Base-by-base conservation (phyloP, 2,113 vertebrate species). In the Forbesichthys papilliferus region DNA sequence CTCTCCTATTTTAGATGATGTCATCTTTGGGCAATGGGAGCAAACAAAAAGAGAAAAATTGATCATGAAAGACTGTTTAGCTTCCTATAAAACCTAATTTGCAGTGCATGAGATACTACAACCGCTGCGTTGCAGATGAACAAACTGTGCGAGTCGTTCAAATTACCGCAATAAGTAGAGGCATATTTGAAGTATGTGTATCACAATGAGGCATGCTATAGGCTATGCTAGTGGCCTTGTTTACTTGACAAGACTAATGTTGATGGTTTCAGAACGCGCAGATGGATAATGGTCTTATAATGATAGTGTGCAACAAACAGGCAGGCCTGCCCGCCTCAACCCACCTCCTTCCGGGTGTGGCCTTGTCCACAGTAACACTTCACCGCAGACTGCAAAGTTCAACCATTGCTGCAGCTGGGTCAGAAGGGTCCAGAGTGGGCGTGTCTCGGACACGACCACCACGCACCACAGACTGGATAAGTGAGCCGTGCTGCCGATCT, bases 1-100 rank as follows among this genome's bases (percentile, higher is more conserved):
- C 56, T 72, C 57, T 84, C 36, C 79, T 82, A 87, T 86, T 88
- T 80, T 88, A 60, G 84, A 83, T 79, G 68, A 78, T 82, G 81
- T 82, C 84, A 86, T 84, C 67, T 66, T 64, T 11, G 33, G 64
- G 53, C 71, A 84, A 80, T 52, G 33, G 49, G 68, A 67, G 68
- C 64, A 42, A 48, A 77, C 69, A 66, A 65, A 67, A 74, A 72
- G 59, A 61, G 58, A 82, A 64, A 86, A 86, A 85, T 77, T 52
- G 36, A 84, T 86, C 68, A 74, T 78, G 68, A 86, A 79, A 83
- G 64, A 71, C 69, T 61, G 72, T 81, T 84, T 73, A 66, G 69
- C 16, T 71, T 86, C 69, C 70, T 83, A 71, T 69, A 60, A 77
- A 84, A 82, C 48, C 56, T 73, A 57, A 84, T 84, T 83, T 78